Percentiles rank a stretch among this genome's conserved stretches.
These are phyloP conservation scores for Eupithecia inturbata DNA, from an alignment of 2,888 invertebrate genomes.

Conservation along the genomic window DNA sequence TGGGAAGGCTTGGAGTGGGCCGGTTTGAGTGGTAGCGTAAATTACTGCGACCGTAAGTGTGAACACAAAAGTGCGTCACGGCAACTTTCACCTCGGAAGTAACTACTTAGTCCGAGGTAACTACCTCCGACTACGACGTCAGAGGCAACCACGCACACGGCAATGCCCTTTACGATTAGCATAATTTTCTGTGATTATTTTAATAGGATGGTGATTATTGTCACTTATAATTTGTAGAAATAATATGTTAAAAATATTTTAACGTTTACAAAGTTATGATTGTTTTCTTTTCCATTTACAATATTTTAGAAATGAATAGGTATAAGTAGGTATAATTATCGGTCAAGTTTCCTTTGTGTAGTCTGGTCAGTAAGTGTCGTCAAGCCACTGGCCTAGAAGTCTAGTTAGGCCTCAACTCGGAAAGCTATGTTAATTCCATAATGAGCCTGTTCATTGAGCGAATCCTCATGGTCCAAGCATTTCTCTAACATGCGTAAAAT, in stretches of 20 bases:
- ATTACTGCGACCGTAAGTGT: conserved; percentile 67
- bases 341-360: not conserved
- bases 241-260: not conserved
- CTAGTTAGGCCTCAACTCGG: conserved; percentile 20
- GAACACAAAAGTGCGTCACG: conserved; percentile 78
- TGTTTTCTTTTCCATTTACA: not conserved
- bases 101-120: too few species aligned
- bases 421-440: conserved; percentile 33
- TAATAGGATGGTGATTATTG: conserved; percentile 10
- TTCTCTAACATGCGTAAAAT: conserved; percentile 15
- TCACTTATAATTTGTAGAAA: conserved; percentile 1
- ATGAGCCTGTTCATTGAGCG: conserved; percentile 27
- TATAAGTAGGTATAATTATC: not conserved
- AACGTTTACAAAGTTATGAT: not conserved
- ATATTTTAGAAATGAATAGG: not conserved
- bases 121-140: conserved; percentile 38
- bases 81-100: conserved; percentile 75
- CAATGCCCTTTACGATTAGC: conserved; percentile 37
- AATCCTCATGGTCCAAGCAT: conserved; percentile 20
- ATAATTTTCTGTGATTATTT: conserved; percentile 23
- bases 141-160: conserved; percentile 34
- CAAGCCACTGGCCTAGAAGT: conserved; percentile 27
- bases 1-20: conserved; percentile 54
- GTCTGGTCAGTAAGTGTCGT: conserved; percentile 2
- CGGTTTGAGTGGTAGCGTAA: conserved; percentile 65